Conservation (phyloP, 2,113 vertebrate species). For the Halichoerus grypus region DNA sequence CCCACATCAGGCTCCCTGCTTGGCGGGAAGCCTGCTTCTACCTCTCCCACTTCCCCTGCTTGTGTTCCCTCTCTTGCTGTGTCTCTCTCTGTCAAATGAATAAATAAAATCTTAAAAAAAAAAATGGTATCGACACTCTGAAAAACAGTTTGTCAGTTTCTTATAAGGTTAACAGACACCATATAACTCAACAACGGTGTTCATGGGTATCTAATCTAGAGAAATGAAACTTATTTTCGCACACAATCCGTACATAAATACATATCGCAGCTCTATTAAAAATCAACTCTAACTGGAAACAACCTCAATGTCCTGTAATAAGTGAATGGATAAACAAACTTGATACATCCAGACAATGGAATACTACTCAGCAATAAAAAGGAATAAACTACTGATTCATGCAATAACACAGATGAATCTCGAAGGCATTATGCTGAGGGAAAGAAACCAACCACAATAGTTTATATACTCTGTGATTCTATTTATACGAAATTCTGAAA, state of each 20-base stretch:
- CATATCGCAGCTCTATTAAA: background rate
- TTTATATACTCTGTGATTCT: background rate
- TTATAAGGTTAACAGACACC: background rate
- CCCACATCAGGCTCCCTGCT: too few species aligned
- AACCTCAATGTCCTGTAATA: background rate
- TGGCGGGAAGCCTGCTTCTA: too few species aligned
- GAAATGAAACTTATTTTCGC: background rate
- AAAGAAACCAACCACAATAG: background rate
- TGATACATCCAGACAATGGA: background rate
- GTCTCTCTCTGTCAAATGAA: too few species aligned
- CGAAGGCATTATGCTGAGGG: background rate
- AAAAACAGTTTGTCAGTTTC: background rate
- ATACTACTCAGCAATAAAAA: background rate
- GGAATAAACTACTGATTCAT: background rate
- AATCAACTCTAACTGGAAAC: background rate
- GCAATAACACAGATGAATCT: background rate
- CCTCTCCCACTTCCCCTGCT: too few species aligned
- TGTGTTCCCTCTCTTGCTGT: too few species aligned
- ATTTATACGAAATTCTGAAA: constrained; percentile 1
- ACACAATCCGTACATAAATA: background rate
- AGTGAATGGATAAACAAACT: background rate
- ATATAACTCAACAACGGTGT: background rate
- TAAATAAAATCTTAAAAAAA: too few species aligned
- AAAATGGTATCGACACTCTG: background rate
- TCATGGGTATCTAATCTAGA: background rate